phyloP scores from a whole-genome alignment of 2,888 invertebrate species.

The Scrobipalpa costella region DNA sequence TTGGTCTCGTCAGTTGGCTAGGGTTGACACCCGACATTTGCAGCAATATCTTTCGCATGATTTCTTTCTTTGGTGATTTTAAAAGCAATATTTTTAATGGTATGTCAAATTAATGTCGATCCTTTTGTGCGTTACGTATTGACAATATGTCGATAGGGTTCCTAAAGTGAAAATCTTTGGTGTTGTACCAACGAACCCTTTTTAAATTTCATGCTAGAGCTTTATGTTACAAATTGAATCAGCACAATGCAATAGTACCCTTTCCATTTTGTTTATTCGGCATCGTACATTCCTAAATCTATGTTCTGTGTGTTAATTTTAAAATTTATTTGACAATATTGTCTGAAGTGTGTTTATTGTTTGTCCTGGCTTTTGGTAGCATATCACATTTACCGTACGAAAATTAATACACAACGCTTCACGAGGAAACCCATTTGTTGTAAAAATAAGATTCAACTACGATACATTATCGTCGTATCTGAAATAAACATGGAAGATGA shows the following conservation, averaged over 20 bases:
- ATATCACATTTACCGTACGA: constrained; percentile 21
- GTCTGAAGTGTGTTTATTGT: constrained; percentile 36
- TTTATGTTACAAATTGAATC: constrained; percentile 77
- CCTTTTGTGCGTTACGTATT: constrained; percentile 66
- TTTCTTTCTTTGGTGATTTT: constrained; percentile 62
- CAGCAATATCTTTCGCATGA: constrained; percentile 69
- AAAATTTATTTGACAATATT: constrained; percentile 60
- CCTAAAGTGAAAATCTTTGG: constrained; percentile 46
- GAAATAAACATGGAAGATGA: constrained; percentile 66
- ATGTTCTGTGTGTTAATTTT: constrained; percentile 57
- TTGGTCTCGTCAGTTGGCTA: constrained; percentile 35
- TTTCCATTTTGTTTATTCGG: constrained; percentile 50
- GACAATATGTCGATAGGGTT: constrained; percentile 78
- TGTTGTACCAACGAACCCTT: constrained; percentile 71
- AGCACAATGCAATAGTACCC: constrained; percentile 55
- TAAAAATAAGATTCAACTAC: constrained; percentile 58
- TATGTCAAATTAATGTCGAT: constrained; percentile 78
- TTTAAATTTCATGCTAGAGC: constrained; percentile 69
- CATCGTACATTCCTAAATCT: constrained; percentile 49
- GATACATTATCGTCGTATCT: constrained; percentile 40
- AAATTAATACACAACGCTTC: constrained; percentile 25
- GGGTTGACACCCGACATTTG: constrained; percentile 56
- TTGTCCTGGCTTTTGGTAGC: constrained; percentile 29
- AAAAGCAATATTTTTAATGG: constrained; percentile 78
- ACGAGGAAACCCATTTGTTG: constrained; percentile 52